A percentile compares a stretch with the other conserved stretches of the same genome.
Conservation (phyloP, 92 coral and sea anemone species). For the Ricordea florida region DNA sequence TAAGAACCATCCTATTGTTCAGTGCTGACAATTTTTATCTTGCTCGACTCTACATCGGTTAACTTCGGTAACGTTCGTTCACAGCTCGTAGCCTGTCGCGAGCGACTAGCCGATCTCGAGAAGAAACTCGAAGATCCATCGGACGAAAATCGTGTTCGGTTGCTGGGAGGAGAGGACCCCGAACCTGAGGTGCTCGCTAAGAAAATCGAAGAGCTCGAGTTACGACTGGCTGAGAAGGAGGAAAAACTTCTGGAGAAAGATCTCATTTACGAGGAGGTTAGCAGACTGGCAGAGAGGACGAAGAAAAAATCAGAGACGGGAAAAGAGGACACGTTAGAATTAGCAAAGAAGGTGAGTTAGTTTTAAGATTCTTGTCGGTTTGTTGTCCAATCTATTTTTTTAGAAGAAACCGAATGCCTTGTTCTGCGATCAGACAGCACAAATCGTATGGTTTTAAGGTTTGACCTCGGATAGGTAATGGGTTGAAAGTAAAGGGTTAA, state of each 20-base stretch:
- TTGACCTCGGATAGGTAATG: too few species aligned
- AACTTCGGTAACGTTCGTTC: background rate
- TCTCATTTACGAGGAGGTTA: slow-evolving; percentile 95
- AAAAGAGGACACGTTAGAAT: slow-evolving; percentile 90
- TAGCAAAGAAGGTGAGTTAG: slow-evolving; percentile 99
- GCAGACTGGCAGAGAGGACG: slow-evolving; percentile 94
- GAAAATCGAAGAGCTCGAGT: slow-evolving; percentile 95
- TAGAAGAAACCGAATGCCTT: too few species aligned
- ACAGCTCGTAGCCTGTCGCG: slow-evolving; percentile 85
- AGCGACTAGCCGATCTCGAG: slow-evolving; percentile 86
- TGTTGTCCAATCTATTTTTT: too few species aligned
- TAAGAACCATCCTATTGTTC: too few species aligned
- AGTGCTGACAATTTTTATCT: background rate
- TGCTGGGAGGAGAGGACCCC: slow-evolving; percentile 91
- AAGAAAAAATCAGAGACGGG: slow-evolving; percentile 96
- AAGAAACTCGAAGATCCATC: slow-evolving; percentile 89
- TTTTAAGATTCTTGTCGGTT: too few species aligned
- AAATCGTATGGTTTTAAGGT: too few species aligned
- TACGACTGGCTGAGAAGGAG: slow-evolving; percentile 95
- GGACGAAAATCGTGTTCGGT: slow-evolving; percentile 84
- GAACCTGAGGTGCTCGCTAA: slow-evolving; percentile 91
- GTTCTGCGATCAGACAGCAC: too few species aligned
- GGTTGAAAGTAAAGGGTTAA: too few species aligned
- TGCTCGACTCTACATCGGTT: background rate
- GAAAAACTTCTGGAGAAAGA: slow-evolving; percentile 97